Evolutionary conservation across 1,140 invertebrate species (phyloP).

Genomic region (Teleopsis dalmanni): DNA sequence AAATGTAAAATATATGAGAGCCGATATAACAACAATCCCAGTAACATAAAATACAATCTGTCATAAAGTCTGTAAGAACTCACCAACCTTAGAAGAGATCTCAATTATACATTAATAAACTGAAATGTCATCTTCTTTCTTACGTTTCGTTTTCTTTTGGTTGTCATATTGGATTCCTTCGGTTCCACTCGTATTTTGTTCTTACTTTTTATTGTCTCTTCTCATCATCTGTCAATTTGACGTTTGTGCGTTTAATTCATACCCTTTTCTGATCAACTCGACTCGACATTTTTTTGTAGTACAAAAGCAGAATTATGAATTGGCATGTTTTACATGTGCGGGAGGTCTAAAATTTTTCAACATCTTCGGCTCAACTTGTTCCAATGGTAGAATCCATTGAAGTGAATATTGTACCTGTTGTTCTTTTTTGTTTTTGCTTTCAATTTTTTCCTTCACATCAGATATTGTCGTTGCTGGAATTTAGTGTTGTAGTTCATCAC

Average conservation of each 20-base stretch:
- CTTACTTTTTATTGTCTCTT: not conserved
- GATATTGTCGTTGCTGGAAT: too few relatives aligned
- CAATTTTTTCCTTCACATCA: too few relatives aligned
- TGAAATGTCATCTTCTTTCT: constrained; percentile 7
- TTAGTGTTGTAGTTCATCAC: too few relatives aligned
- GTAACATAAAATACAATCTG: not conserved
- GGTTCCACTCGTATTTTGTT: constrained; percentile 1
- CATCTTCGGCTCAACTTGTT: not conserved
- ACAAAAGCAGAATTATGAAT: constrained; percentile 40
- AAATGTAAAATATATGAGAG: too few relatives aligned
- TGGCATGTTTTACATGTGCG: constrained; percentile 43
- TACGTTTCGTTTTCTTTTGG: constrained; percentile 8
- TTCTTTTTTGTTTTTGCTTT: too few relatives aligned
- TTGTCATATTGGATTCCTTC: constrained; percentile 8
- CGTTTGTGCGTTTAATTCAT: not conserved
- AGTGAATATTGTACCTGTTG: too few relatives aligned
- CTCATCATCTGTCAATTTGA: constrained; percentile 4
- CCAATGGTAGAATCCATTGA: too few relatives aligned
- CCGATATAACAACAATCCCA: too few relatives aligned
- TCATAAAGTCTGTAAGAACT: not conserved
- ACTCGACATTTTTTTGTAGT: not conserved
- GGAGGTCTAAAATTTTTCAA: constrained; percentile 27
- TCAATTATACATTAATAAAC: constrained; percentile 12
- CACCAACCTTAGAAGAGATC: constrained; percentile 3
- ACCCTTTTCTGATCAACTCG: not conserved